A percentile compares a stretch with the other conserved stretches of the same genome.
phyloP scores from a whole-genome alignment of 2,113 vertebrate species.

The Telmatochromis brachygnathus region DNA sequence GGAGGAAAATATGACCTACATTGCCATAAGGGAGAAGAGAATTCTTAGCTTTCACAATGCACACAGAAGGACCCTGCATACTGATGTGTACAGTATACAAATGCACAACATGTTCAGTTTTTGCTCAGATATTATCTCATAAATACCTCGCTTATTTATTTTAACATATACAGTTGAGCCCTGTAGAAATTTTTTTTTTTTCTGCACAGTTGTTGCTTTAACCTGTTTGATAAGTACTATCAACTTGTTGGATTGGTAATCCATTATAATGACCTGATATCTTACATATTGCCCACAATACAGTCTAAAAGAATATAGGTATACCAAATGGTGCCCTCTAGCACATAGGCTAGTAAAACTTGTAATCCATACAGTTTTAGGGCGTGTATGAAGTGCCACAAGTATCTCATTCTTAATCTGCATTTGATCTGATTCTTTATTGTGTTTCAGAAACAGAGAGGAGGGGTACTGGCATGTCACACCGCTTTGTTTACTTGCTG shows the following conservation, averaged over 20 bases:
- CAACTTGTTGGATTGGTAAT: background rate
- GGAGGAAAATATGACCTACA: constrained; percentile 69
- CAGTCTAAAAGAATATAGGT: background rate
- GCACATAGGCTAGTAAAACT: background rate
- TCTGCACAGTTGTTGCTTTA: background rate
- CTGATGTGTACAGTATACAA: background rate
- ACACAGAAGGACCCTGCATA: background rate
- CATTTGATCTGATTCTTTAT: constrained; percentile 47
- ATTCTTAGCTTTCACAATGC: constrained; percentile 39
- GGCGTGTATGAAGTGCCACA: background rate
- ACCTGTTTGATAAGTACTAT: background rate
- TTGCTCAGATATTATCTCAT: background rate
- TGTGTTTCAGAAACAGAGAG: constrained; percentile 17
- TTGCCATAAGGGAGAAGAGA: constrained; percentile 41
- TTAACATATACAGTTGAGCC: background rate
- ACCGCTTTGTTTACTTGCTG: constrained; percentile 47
- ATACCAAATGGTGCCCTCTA: background rate
- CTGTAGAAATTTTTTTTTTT: background rate
- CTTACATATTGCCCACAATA: background rate
- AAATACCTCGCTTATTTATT: background rate
- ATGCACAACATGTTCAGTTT: background rate
- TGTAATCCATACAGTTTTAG: background rate
- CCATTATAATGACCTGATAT: background rate
- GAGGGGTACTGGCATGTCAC: constrained; percentile 32
- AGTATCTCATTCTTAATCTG: constrained; percentile 38